Base-by-base conservation (phyloP, 2,888 invertebrate species). In the Phania funesta region DNA sequence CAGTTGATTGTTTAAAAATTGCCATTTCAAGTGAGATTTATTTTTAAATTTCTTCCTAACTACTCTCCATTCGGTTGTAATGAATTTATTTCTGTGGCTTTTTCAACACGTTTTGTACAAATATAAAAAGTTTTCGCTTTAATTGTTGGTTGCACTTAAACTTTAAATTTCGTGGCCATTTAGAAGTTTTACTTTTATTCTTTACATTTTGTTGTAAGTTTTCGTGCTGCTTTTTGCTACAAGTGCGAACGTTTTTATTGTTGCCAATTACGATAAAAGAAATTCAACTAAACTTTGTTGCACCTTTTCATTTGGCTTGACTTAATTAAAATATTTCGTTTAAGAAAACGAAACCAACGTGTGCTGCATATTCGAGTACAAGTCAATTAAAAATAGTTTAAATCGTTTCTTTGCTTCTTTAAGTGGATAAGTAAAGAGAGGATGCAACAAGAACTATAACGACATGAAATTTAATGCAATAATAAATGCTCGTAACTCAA, bases 1-100 rank as follows among this genome's bases (percentile, higher is more conserved):
- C 8, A 18, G 7, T 38, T 71, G 60, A 38, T 26, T 41, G 60
- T 38, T 41, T 20, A 73, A 60, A 29, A 44, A 8, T 4, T 38
- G 58, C 24, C 22, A 68, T n/a, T 35, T 70, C 16, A 18, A 22
- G 5, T 60, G 24, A 2, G 1, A 52, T 52, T 13, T 18, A 16
- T 52, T 11, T 29, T 7, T 52, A 41, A 3, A 24, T 24, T 56
- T 46, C 5, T 38, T 2, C 22, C 18, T 20, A 16, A 16, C 24
- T 26, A 11, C 18, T 41, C 41, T 35, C 24, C 11, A 20, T 44
- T 44, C 22, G 2, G 32, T 68, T 68, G 11, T 56, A n/a, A 1
- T 29, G 20, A 24, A 13, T 16, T 20, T 46, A 16, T 41, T 22
- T 13, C 0, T 13, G 35, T 22, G 7, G 20, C 35, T 22, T 41